Evolutionary conservation across 2,797 vertebrate genomes (phyloP).

Genomic region (Lutjanus argentimaculatus): DNA sequence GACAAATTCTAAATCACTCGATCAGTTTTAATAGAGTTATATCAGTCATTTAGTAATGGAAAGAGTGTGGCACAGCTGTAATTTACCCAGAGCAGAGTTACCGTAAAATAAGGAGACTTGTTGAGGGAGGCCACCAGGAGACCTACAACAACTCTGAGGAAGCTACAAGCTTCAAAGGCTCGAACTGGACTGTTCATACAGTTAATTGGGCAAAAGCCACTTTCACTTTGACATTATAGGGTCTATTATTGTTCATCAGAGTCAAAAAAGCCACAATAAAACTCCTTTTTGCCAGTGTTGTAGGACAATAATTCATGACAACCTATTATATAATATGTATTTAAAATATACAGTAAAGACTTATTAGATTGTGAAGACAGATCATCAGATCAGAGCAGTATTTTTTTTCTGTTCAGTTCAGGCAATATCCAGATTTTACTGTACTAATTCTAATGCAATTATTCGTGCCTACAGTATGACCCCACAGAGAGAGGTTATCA

Average conservation of each 20-base stretch:
- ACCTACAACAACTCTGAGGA: background rate
- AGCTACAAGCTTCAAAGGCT: slow-evolving; percentile 4
- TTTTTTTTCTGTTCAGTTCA: background rate
- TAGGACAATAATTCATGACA: background rate
- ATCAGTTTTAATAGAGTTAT: background rate
- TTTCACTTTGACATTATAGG: background rate
- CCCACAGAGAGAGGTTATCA: background rate
- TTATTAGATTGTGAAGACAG: background rate
- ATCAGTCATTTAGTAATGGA: background rate
- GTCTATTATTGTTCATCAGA: background rate
- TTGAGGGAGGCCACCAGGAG: background rate
- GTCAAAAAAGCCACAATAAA: background rate
- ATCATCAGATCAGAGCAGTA: background rate
- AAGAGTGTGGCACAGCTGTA: background rate
- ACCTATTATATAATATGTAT: background rate
- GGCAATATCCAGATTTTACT: background rate
- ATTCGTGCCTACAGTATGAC: background rate
- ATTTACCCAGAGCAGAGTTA: background rate
- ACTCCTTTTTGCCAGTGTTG: background rate
- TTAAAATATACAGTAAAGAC: background rate
- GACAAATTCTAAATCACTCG: background rate
- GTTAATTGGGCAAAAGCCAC: background rate
- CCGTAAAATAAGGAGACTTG: background rate
- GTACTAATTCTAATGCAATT: background rate
- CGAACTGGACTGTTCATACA: background rate